Percentiles rank a stretch among this genome's conserved stretches.
Conservation (phyloP, 2,797 vertebrate species). For the Graptemys geographica region DNA sequence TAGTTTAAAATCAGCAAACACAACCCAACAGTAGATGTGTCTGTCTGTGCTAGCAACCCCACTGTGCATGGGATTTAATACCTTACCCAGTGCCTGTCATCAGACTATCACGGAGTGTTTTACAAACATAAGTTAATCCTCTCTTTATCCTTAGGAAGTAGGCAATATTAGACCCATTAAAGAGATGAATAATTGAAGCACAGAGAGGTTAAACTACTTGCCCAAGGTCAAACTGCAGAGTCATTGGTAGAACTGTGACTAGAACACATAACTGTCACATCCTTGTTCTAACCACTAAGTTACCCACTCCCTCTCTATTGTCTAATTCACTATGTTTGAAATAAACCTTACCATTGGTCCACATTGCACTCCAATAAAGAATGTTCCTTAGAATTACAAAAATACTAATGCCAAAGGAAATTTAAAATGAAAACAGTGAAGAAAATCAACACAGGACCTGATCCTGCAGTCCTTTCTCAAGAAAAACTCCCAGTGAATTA, state of each 20-base stretch:
- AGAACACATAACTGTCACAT: not conserved
- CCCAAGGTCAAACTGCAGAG: not conserved
- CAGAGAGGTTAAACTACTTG: not conserved
- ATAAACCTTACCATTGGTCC: fast-evolving
- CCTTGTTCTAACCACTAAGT: not conserved
- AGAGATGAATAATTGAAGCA: conserved; percentile 2
- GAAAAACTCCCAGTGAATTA: not conserved
- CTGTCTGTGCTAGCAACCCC: not conserved
- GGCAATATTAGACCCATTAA: conserved; percentile 15
- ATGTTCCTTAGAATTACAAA: not conserved
- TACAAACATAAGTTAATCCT: conserved; percentile 36
- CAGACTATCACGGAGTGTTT: not conserved
- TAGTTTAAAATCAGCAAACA: not conserved
- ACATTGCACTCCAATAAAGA: not conserved
- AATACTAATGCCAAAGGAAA: not conserved
- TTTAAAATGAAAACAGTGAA: not conserved
- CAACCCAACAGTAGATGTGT: not conserved
- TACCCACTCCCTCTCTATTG: not conserved
- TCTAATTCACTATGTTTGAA: not conserved
- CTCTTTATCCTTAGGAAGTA: conserved; percentile 8
- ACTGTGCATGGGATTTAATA: not conserved
- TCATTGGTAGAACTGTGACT: not conserved
- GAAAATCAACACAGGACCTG: not conserved
- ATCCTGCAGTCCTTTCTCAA: not conserved
- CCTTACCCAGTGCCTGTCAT: not conserved